Conservation (phyloP, 2,113 vertebrate genomes). For the Vidua chalybeata region DNA sequence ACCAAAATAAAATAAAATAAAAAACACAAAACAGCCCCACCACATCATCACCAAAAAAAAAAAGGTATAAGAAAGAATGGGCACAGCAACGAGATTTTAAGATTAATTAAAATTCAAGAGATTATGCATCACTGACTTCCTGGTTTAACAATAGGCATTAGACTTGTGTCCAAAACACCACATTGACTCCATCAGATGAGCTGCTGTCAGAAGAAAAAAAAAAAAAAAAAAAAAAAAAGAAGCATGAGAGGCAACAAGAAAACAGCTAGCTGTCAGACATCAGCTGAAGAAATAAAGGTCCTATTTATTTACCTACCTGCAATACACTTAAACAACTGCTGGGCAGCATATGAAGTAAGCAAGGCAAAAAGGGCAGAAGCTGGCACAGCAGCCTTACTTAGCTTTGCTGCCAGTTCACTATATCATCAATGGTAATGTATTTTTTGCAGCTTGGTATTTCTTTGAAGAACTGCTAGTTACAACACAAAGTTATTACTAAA, state of each 20-base stretch:
- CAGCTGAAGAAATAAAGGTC: not conserved
- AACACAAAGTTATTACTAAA: not conserved
- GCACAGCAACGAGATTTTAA: not conserved
- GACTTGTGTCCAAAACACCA: not conserved
- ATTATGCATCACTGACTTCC: not conserved
- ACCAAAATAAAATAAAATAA: not conserved
- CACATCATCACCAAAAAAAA: not conserved
- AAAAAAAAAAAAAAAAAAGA: not conserved
- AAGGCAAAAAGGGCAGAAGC: not conserved
- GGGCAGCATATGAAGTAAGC: not conserved
- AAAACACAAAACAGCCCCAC: not conserved
- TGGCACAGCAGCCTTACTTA: not conserved
- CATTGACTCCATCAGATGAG: not conserved
- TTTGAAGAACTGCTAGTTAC: not conserved
- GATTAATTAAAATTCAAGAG: not conserved
- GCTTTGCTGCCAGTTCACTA: not conserved
- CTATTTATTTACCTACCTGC: not conserved
- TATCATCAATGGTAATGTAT: not conserved
- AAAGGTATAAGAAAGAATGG: not conserved
- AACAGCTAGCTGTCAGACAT: conserved; percentile 13
- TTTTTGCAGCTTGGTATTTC: not conserved
- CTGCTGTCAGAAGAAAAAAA: not conserved
- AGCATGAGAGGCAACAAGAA: not conserved
- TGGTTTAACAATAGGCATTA: not conserved
- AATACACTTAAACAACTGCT: not conserved